Percentiles rank a stretch among this genome's conserved stretches.
Conservation (phyloP, 2,797 vertebrate genomes). For the Cynopterus sphinx region DNA sequence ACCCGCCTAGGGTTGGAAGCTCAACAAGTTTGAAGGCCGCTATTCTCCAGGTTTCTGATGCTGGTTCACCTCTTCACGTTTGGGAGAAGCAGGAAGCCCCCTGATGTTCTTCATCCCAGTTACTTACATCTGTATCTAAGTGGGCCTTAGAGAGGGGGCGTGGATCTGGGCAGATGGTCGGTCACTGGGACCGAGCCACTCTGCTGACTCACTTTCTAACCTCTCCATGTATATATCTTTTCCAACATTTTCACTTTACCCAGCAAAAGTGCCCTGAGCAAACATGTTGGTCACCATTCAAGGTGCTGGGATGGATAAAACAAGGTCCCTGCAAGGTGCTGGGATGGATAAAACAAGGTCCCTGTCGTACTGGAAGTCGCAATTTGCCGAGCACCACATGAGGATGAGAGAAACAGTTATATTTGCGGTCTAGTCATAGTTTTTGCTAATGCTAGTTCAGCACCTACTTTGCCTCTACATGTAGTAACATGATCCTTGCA, state of each 20-base stretch:
- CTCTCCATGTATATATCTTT: not conserved
- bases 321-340: not conserved
- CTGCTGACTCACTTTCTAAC: not conserved
- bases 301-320: not conserved
- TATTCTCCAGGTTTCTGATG: not conserved
- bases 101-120: not conserved
- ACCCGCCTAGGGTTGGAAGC: not conserved
- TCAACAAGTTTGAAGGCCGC: not conserved
- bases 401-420: not conserved
- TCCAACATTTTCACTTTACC: not conserved
- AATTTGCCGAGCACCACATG: not conserved
- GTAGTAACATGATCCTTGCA: too few relatives aligned
- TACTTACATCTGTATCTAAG: not conserved
- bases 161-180: not conserved
- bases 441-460: not conserved
- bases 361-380: not conserved
- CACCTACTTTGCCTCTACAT: not conserved
- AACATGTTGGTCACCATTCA: not conserved
- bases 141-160: not conserved
- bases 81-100: not conserved
- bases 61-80: not conserved
- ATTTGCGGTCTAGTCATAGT: rapidly evolving
- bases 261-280: not conserved
- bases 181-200: not conserved
- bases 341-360: not conserved